Base-by-base conservation (phyloP, 2,113 vertebrate genomes). In the Chamaea fasciata region DNA sequence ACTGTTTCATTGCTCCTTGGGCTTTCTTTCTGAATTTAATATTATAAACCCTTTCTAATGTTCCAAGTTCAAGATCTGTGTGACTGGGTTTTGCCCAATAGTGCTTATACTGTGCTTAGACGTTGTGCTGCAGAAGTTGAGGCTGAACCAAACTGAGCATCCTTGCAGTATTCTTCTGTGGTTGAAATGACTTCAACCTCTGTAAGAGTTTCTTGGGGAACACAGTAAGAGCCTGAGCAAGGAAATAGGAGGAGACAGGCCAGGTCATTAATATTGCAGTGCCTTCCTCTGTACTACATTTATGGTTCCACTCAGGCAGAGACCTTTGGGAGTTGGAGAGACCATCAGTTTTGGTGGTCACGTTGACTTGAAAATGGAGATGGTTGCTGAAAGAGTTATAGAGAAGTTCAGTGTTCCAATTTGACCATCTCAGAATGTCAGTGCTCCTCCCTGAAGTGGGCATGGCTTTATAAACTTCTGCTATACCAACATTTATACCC, bases 1-100 rank as follows among this genome's bases (percentile, higher is more conserved):
- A 78, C 71, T 70, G 56, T 90, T 96, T 92, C 84, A 46, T 78
- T 81, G 63, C 84, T 94, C 52, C 31, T 86, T 55, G 47, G 70
- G 37, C 52, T 90, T 93, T 83, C 44, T 88, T 68, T 90, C 60
- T 80, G 63, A 90, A 86, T 71, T 76, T 56, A 78, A 28, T 74
- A 41, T 67, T 83, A n/a, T 37, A n/a, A 93, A 41, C 30, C 33
- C 26, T 68, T 75, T 46, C 37, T 76, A 13, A 47, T 13, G 56
- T 47, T 91, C 88, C 63, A 83, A 83, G 73, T 68, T 60, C 49
- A 89, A 91, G 56, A 27, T 46, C 52, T 46, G 9, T 50, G 79
- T 56, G 59, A 17, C 59, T 74, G 67, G 46, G 10, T 77, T 90
- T 80, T 83, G 85, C 89, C 92, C 96, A 71, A 33, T 9, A 73